Conservation (phyloP, 2,797 vertebrate species). For the Dendrocincla tyrannina region DNA sequence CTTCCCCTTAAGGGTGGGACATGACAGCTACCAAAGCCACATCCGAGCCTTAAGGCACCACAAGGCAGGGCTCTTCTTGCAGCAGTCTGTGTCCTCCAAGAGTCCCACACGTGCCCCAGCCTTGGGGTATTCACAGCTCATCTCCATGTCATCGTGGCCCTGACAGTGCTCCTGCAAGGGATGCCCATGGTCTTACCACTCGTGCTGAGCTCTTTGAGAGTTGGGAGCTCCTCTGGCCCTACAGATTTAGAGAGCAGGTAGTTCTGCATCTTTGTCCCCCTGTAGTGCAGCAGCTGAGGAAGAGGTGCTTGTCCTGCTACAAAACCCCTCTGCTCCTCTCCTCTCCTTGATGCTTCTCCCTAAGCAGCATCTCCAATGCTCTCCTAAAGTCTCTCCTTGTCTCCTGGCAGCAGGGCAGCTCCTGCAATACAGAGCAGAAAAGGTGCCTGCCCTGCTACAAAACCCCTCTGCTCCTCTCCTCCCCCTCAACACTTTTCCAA, state of each 20-base stretch:
- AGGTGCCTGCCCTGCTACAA: not conserved
- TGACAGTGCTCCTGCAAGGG: not conserved
- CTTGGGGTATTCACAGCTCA: accelerated
- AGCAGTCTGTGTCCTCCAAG: not conserved
- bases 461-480: not conserved
- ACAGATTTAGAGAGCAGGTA: not conserved
- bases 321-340: not conserved
- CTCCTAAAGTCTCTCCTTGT: not conserved
- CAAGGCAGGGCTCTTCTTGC: not conserved
- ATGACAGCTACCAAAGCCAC: not conserved
- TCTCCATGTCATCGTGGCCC: not conserved
- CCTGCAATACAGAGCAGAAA: not conserved
- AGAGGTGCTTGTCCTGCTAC: not conserved
- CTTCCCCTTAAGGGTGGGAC: not conserved
- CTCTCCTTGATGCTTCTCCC: not conserved
- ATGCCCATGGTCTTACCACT: not conserved
- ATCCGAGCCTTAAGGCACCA: not conserved
- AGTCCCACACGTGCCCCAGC: not conserved
- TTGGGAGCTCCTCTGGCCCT: not conserved
- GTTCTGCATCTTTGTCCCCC: not conserved
- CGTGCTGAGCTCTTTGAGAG: not conserved
- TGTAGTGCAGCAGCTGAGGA: not conserved
- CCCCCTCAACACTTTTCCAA: not conserved
- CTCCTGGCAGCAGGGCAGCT: not conserved
- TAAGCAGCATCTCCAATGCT: not conserved